phyloP scores from a whole-genome alignment of 2,888 invertebrate genomes.

The Hirtodrosophila confusa region DNA sequence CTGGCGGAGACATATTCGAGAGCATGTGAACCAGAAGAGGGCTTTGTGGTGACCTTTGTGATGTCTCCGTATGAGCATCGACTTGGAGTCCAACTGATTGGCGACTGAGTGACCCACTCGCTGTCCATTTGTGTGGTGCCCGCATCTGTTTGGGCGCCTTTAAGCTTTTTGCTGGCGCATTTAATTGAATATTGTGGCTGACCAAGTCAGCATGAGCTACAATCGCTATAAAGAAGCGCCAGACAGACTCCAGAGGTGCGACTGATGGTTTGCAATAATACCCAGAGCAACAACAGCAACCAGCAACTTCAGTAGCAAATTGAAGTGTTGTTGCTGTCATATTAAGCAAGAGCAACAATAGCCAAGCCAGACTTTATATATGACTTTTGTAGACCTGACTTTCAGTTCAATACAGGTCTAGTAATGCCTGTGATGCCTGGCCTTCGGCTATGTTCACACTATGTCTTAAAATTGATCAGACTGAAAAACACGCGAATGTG shows the following conservation, averaged over 20 bases:
- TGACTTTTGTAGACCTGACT: constrained; percentile 18
- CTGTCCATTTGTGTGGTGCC: constrained; percentile 20
- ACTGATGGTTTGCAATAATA: constrained; percentile 6
- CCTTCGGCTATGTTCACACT: no score
- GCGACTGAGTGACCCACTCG: constrained; percentile 19
- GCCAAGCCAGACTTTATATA: background rate
- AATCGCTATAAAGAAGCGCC: background rate
- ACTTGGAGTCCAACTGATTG: constrained; percentile 22
- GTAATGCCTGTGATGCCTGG: no score
- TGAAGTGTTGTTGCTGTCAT: constrained; percentile 35
- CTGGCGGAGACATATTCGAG: constrained; percentile 27
- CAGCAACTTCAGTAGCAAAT: constrained; percentile 33
- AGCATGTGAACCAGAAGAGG: constrained; percentile 24
- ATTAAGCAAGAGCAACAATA: constrained; percentile 39
- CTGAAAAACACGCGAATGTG: constrained; percentile 53
- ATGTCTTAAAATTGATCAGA: constrained; percentile 3
- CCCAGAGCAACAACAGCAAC: constrained; percentile 23
- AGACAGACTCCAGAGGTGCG: background rate
- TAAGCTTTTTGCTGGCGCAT: constrained; percentile 36
- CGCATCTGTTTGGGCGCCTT: constrained; percentile 24
- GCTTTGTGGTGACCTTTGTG: constrained; percentile 64
- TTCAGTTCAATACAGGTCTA: constrained; percentile 26
- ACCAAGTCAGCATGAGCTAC: constrained; percentile 31
- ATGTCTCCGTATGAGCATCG: constrained; percentile 16
- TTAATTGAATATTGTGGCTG: constrained; percentile 69